phyloP scores from a whole-genome alignment of 2,888 invertebrate genomes.

The Adelognathus sp. region DNA sequence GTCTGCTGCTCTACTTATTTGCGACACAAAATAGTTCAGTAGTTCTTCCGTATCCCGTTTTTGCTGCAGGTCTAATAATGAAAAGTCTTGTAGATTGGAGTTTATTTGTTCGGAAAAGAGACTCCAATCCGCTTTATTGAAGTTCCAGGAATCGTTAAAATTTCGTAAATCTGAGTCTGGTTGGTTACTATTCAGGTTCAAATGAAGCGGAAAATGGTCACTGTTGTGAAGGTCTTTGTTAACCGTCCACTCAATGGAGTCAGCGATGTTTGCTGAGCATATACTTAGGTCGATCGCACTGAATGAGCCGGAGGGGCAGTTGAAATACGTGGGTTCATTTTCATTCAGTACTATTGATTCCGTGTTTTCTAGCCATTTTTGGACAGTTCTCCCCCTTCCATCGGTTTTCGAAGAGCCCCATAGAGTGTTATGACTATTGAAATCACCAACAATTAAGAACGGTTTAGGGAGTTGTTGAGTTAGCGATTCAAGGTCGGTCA shows the following conservation, averaged over 20 bases:
- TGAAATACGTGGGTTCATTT: conserved; percentile 53
- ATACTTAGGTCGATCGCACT: conserved; percentile 47
- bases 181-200: conserved; percentile 2
- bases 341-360: conserved; percentile 49
- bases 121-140: neutral
- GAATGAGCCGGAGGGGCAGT: conserved; percentile 17
- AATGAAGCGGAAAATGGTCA: conserved; percentile 51
- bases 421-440: conserved; percentile 59
- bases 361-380: conserved; percentile 32
- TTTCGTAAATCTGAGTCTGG: neutral
- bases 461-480: conserved; percentile 62
- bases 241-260: conserved; percentile 1
- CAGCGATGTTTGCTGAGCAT: neutral
- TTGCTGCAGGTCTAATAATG: too few relatives aligned
- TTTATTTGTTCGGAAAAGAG: neutral
- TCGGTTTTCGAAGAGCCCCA: conserved; percentile 59
- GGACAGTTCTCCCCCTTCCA: conserved; percentile 4
- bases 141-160: neutral
- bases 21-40: neutral
- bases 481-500: neutral
- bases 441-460: conserved; percentile 63
- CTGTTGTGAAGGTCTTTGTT: conserved; percentile 18
- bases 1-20: neutral
- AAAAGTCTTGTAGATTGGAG: too few relatives aligned
- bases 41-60: too few relatives aligned